Percentiles rank a stretch among this genome's conserved stretches.
Conservation (phyloP, 2,113 vertebrate species). For the Hymenochirus boettgeri region DNA sequence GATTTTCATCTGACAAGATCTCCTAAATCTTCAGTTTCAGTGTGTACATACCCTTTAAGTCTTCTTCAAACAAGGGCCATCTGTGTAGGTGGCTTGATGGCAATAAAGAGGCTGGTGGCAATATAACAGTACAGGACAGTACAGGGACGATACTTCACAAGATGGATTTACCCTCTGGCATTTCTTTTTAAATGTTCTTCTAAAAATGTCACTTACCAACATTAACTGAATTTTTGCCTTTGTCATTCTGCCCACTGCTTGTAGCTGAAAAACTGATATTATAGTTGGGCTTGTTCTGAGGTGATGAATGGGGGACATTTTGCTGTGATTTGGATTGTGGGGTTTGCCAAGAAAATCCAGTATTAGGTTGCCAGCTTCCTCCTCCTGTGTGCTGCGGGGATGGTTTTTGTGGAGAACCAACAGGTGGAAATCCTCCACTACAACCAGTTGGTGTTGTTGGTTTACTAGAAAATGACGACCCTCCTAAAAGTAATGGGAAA, state of each 20-base stretch:
- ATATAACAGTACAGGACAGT: too few relatives aligned
- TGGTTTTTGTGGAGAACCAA: too few relatives aligned
- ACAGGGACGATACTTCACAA: too few relatives aligned
- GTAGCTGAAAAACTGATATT: conserved; percentile 83
- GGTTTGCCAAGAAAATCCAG: conserved; percentile 69
- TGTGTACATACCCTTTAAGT: too few relatives aligned
- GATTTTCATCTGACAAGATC: too few relatives aligned
- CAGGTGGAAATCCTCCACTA: conserved; percentile 79
- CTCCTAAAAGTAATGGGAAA: conserved; percentile 53
- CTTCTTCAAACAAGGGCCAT: too few relatives aligned
- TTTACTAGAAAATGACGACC: conserved; percentile 89
- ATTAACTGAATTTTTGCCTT: conserved; percentile 64
- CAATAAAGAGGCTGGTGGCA: too few relatives aligned
- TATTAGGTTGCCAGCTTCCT: conserved; percentile 71
- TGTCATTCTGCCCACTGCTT: conserved; percentile 65
- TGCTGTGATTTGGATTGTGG: conserved; percentile 61
- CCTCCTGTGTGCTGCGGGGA: conserved; percentile 79
- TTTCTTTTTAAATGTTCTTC: too few relatives aligned
- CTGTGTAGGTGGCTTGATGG: too few relatives aligned
- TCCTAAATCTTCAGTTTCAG: too few relatives aligned
- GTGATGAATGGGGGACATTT: conserved; percentile 79
- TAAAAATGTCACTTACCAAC: conserved; percentile 83
- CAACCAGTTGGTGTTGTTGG: conserved; percentile 88
- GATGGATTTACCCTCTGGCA: too few relatives aligned
- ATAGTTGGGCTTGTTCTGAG: conserved; percentile 93